phyloP scores from a whole-genome alignment of 2,888 invertebrate genomes.

The Noctua janthe region DNA sequence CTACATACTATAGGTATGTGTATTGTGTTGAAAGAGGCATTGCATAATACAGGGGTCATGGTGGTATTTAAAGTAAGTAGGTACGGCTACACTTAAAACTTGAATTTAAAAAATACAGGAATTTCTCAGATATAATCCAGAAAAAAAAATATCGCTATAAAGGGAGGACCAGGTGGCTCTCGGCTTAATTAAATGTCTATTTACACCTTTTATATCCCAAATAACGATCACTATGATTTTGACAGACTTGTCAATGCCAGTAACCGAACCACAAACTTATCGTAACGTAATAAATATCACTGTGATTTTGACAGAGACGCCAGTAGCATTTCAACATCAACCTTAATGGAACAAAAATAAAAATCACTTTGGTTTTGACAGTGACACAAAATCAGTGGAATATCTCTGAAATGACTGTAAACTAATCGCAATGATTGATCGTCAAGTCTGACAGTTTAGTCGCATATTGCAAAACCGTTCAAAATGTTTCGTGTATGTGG shows the following conservation, averaged over 20 bases:
- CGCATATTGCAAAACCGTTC: slow-evolving; percentile 46
- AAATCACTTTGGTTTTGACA: neutral
- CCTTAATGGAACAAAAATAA: neutral
- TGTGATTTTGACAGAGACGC: no score
- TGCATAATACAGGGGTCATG: neutral
- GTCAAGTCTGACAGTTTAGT: slow-evolving; percentile 39
- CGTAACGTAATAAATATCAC: no score
- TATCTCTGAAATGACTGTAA: neutral
- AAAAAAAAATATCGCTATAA: neutral
- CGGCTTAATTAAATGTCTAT: neutral
- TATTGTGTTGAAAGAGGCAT: neutral
- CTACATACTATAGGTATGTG: no score
- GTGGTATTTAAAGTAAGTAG: neutral
- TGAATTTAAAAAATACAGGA: no score
- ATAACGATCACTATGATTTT: neutral
- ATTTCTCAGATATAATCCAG: no score
- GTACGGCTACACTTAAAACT: neutral
- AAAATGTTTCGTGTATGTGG: slow-evolving; percentile 50
- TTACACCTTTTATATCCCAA: neutral
- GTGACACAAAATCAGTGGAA: neutral
- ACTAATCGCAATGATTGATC: slow-evolving; percentile 63
- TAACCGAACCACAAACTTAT: no score
- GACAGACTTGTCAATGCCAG: neutral
- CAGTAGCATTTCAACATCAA: no score
- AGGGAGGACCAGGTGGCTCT: no score